Conservation (phyloP, 2,113 vertebrate species). For the Smithornis capensis region DNA sequence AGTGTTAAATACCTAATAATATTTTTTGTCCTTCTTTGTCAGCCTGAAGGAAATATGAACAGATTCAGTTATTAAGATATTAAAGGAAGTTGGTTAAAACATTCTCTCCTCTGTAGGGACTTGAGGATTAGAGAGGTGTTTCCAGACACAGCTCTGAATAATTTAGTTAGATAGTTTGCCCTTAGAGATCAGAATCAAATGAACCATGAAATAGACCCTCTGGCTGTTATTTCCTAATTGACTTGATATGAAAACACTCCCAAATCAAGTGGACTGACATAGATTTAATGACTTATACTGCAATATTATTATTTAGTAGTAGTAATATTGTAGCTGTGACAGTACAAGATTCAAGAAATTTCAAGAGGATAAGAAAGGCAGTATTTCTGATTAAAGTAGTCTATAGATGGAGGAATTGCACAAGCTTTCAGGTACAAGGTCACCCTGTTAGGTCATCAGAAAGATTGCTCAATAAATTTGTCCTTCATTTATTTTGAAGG, state of each 20-base stretch:
- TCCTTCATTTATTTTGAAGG: background rate
- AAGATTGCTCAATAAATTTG: background rate
- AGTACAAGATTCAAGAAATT: background rate
- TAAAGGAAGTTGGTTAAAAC: slow-evolving; percentile 52
- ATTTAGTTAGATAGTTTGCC: slow-evolving; percentile 68
- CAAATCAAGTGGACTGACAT: slow-evolving; percentile 44
- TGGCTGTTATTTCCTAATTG: slow-evolving; percentile 64
- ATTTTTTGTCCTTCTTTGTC: slow-evolving; percentile 3
- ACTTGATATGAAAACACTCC: slow-evolving; percentile 41
- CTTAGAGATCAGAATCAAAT: slow-evolving; percentile 64
- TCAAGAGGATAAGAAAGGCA: background rate
- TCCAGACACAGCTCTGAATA: slow-evolving; percentile 58
- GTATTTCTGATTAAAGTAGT: background rate
- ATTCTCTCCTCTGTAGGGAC: slow-evolving; percentile 48
- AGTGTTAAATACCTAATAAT: slow-evolving; percentile 16
- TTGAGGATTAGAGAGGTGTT: slow-evolving; percentile 57
- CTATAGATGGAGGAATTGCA: background rate
- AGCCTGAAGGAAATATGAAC: slow-evolving; percentile 39
- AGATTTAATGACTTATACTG: slow-evolving; percentile 60
- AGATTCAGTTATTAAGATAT: slow-evolving; percentile 65
- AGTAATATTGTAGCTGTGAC: background rate
- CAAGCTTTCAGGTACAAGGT: background rate
- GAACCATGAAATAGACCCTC: slow-evolving; percentile 67
- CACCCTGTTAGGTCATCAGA: background rate
- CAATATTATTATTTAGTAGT: slow-evolving; percentile 54